phyloP scores from a whole-genome alignment of 2,888 invertebrate genomes.

The Notodonta ziczac region DNA sequence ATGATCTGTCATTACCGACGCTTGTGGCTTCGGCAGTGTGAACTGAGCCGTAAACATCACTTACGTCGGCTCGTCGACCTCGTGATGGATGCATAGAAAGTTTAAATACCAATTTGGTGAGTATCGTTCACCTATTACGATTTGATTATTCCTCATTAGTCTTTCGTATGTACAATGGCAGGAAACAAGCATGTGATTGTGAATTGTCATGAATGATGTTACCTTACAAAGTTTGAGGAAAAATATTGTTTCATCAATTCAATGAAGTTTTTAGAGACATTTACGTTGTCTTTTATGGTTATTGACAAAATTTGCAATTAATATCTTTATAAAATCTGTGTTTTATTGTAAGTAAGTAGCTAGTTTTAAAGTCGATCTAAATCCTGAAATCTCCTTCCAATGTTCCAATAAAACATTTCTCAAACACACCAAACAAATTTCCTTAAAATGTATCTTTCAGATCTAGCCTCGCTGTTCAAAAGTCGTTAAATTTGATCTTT shows the following conservation, averaged over 20 bases:
- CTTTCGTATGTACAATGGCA: conserved; percentile 30
- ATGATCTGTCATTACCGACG: conserved; percentile 57
- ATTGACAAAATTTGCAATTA: too few species aligned
- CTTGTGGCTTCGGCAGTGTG: conserved; percentile 59
- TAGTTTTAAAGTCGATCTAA: too few species aligned
- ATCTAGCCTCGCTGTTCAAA: not conserved
- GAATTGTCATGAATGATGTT: conserved; percentile 9
- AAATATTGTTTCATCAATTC: not conserved
- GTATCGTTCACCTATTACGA: conserved; percentile 46
- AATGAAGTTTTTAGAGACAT: not conserved
- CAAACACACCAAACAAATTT: not conserved
- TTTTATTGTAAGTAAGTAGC: too few species aligned
- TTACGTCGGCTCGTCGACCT: conserved; percentile 50
- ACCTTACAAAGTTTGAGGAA: conserved; percentile 13
- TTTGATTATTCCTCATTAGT: conserved; percentile 45
- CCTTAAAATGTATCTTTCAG: not conserved
- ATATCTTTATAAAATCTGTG: too few species aligned
- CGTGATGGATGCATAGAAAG: conserved; percentile 79
- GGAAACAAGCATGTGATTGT: conserved; percentile 20
- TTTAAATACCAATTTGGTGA: conserved; percentile 56
- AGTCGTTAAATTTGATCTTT: conserved; percentile 1
- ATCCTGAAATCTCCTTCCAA: too few species aligned
- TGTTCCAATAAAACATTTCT: too few species aligned
- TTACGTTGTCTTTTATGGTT: too few species aligned
- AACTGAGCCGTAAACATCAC: conserved; percentile 67